phyloP scores from a whole-genome alignment of 2,888 invertebrate genomes.

The Liposcelis brunnea region DNA sequence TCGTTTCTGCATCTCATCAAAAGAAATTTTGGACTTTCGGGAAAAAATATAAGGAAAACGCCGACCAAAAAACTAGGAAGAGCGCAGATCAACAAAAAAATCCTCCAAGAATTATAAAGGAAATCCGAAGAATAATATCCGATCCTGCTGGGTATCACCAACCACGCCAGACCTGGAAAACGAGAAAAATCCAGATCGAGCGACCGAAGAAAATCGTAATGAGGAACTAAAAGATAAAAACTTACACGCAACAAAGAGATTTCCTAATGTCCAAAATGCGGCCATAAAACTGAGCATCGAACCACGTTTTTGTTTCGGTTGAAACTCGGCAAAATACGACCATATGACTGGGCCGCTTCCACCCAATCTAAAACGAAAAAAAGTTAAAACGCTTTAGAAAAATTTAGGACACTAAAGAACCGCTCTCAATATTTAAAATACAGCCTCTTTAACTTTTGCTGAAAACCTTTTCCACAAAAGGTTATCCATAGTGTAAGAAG shows the following conservation, averaged over 20 bases:
- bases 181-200: slow-evolving; percentile 6
- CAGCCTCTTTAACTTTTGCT: slow-evolving; percentile 1
- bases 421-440: background rate
- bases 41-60: slow-evolving; percentile 60
- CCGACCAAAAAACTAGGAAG: slow-evolving; percentile 78
- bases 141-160: slow-evolving; percentile 39
- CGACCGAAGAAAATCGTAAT: slow-evolving; percentile 5
- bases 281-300: slow-evolving; percentile 89
- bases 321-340: slow-evolving; percentile 90
- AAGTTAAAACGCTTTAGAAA: slow-evolving; percentile 2
- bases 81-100: slow-evolving; percentile 76
- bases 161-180: slow-evolving; percentile 37
- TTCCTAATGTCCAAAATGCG: slow-evolving; percentile 88
- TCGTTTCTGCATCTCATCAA: slow-evolving; percentile 61
- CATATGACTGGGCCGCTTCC: slow-evolving; percentile 87
- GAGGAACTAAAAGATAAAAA: slow-evolving; percentile 6
- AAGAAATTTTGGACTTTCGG: slow-evolving; percentile 83
- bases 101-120: slow-evolving; percentile 81
- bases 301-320: slow-evolving; percentile 76
- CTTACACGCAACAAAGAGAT: slow-evolving; percentile 71
- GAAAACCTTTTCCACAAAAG: no score
- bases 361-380: slow-evolving; percentile 61
- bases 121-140: slow-evolving; percentile 49
- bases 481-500: no score
- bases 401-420: background rate